phyloP scores from a whole-genome alignment of 2,888 invertebrate species.

The Bhutanitis thaidina region DNA sequence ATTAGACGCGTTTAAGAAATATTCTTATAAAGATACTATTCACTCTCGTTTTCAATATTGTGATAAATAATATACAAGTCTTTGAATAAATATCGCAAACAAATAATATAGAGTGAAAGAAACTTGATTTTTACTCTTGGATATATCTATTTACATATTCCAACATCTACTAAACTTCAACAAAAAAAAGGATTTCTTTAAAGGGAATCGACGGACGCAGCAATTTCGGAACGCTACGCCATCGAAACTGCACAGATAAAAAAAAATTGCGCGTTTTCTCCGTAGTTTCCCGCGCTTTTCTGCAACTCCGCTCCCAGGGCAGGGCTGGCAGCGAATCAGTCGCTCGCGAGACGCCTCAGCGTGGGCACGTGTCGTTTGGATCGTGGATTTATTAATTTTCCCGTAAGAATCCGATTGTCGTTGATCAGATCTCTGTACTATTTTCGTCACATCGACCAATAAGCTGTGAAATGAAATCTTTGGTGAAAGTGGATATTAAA shows the following conservation, averaged over 20 bases:
- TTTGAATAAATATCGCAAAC: too few relatives aligned
- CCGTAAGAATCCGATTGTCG: slow-evolving; percentile 11
- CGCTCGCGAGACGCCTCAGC: slow-evolving; percentile 7
- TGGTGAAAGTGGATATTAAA: slow-evolving; percentile 13
- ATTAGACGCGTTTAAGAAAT: too few relatives aligned
- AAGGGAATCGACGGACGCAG: slow-evolving; percentile 1
- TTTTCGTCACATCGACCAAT: background rate
- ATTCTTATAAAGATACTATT: too few relatives aligned
- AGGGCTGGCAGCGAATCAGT: slow-evolving; percentile 3
- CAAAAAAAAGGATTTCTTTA: background rate
- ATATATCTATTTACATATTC: background rate
- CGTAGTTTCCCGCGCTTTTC: slow-evolving; percentile 20
- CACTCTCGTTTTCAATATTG: too few relatives aligned
- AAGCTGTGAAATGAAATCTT: slow-evolving; percentile 2
- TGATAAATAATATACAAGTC: too few relatives aligned
- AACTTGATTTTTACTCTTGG: background rate
- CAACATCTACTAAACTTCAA: background rate
- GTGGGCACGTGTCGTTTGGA: background rate
- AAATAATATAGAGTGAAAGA: background rate
- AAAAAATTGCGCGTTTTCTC: slow-evolving; percentile 10
- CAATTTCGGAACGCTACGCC: slow-evolving; percentile 3
- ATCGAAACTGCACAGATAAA: slow-evolving; percentile 12
- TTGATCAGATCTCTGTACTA: slow-evolving; percentile 4
- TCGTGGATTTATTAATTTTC: background rate
- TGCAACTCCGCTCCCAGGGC: slow-evolving; percentile 12